A percentile compares a stretch with the other conserved stretches of the same genome.
Conservation (phyloP, 37 sponge, comb jelly and placozoan species). For the Sycon ciliatum region DNA sequence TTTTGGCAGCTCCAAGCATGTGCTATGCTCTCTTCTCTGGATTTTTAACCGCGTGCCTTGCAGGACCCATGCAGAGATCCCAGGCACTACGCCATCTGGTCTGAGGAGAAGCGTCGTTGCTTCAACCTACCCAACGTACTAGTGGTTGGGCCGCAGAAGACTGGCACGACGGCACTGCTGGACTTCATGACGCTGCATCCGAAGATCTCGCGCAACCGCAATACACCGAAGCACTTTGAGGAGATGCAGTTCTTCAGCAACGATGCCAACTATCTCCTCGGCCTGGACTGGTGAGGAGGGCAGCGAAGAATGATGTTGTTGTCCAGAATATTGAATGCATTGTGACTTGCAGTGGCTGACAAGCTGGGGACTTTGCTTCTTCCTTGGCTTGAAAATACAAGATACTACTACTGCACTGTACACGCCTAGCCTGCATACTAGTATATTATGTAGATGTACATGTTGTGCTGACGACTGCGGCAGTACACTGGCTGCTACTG, state of each 20-base stretch:
- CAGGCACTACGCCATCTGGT: slow-evolving; percentile 41
- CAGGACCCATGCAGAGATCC: slow-evolving; percentile 58
- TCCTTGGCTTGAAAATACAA: too few relatives aligned
- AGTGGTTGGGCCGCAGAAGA: slow-evolving; percentile 63
- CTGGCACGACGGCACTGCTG: slow-evolving; percentile 53
- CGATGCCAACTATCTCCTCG: slow-evolving; percentile 35
- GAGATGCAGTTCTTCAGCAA: slow-evolving; percentile 84
- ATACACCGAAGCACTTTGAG: slow-evolving; percentile 52
- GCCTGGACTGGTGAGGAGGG: slow-evolving; percentile 63
- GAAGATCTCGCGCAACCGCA: slow-evolving; percentile 26
- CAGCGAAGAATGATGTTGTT: neutral
- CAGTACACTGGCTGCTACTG: too few relatives aligned
- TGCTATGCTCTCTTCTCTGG: too few relatives aligned
- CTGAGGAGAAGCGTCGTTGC: slow-evolving; percentile 21
- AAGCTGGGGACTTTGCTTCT: too few relatives aligned
- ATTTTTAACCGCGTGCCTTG: neutral
- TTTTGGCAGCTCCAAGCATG: too few relatives aligned
- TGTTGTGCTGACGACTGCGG: too few relatives aligned
- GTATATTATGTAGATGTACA: too few relatives aligned
- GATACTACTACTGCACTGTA: too few relatives aligned
- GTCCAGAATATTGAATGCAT: too few relatives aligned
- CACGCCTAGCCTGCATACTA: too few relatives aligned
- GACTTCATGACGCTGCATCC: slow-evolving; percentile 59
- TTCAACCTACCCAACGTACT: slow-evolving; percentile 30
- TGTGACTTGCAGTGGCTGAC: too few relatives aligned